Conservation (phyloP, 1,140 invertebrate genomes). For the Pissodes strobi region DNA sequence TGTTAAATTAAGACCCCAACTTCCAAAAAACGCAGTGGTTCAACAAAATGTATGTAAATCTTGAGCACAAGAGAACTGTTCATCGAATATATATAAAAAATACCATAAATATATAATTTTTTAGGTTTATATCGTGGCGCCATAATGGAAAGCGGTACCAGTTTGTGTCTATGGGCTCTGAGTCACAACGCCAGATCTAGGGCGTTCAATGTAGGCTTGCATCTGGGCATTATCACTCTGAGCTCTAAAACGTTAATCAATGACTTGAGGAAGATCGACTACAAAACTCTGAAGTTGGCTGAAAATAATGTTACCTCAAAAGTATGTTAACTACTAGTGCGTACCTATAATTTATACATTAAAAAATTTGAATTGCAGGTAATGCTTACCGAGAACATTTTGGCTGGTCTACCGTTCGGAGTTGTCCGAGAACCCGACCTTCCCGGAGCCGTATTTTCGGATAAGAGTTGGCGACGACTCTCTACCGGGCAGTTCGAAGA, state of each 20-base stretch:
- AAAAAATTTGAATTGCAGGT: too few relatives aligned
- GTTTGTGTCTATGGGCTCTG: slow-evolving; percentile 11
- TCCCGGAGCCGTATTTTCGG: slow-evolving; percentile 40
- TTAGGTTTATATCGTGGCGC: slow-evolving; percentile 14
- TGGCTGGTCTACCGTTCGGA: slow-evolving; percentile 40
- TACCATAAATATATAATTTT: neutral
- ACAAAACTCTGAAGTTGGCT: slow-evolving; percentile 12
- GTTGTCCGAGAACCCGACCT: slow-evolving; percentile 43
- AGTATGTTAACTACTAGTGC: slow-evolving; percentile 1
- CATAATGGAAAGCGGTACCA: slow-evolving; percentile 22
- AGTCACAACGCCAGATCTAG: neutral
- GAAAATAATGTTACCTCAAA: slow-evolving; percentile 16
- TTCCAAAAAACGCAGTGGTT: too few relatives aligned
- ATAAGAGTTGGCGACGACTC: slow-evolving; percentile 40
- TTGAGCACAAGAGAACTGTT: neutral
- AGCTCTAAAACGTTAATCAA: slow-evolving; percentile 8
- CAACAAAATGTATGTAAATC: neutral
- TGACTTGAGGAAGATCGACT: neutral
- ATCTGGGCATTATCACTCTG: slow-evolving; percentile 5
- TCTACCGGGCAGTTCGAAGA: slow-evolving; percentile 39
- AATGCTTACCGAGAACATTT: neutral
- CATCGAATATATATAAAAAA: too few relatives aligned
- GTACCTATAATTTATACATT: too few relatives aligned
- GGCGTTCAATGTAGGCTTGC: slow-evolving; percentile 14
- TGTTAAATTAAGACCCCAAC: too few relatives aligned